Evolutionary conservation across 2,797 vertebrate species (phyloP).

Genomic region (Myiotriccus ornatus): DNA sequence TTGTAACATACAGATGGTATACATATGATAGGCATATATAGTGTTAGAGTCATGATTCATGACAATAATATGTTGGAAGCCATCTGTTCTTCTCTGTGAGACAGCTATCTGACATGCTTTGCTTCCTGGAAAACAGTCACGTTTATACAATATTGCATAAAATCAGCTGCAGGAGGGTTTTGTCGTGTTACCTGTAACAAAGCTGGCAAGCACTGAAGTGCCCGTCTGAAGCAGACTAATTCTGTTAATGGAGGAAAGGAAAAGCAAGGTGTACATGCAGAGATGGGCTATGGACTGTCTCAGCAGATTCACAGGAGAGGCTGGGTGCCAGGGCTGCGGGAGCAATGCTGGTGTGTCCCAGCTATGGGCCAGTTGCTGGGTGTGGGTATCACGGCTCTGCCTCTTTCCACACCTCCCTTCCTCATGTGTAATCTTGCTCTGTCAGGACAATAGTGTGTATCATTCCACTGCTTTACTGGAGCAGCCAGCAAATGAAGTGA

Average conservation of each 20-base stretch:
- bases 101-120: neutral
- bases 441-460: accelerated
- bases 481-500: neutral
- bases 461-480: neutral
- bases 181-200: neutral
- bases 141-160: neutral
- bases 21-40: neutral
- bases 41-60: neutral
- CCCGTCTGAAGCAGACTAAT: neutral
- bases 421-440: neutral
- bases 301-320: neutral
- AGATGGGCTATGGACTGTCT: neutral
- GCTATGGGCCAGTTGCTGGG: neutral
- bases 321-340: neutral
- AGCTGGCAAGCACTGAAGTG: neutral
- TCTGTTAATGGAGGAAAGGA: neutral
- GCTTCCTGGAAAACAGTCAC: neutral
- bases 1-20: neutral
- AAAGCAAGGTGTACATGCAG: neutral
- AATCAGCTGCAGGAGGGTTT: neutral
- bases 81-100: neutral
- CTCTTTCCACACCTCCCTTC: neutral
- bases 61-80: neutral
- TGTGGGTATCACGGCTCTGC: neutral
- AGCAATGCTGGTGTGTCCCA: neutral